Evolutionary conservation across 1,140 invertebrate species (phyloP), one percentile per base, ranked within the genome.

Genomic region (Lucilia sericata): DNA sequence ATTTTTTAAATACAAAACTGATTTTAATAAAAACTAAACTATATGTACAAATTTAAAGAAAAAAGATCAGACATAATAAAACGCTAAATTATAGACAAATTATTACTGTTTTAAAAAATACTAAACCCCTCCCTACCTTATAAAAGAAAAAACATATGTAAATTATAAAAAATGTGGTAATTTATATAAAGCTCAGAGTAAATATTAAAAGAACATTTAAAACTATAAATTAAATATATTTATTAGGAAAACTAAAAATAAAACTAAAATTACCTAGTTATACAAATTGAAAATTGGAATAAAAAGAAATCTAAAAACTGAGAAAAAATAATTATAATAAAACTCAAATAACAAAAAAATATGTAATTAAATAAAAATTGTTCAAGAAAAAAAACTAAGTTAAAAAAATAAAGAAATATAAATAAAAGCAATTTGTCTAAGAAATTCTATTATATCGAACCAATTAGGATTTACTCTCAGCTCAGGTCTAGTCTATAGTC

Each of bases 171-270:
- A 19, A 70, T 25, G 21, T 70, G 7, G n/a, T 70, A 25, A 70
- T 70, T 70, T 70, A 70, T 70, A 70, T 17, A 21, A 25, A 70
- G 65, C 65, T 70, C 65, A 70, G 65, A 70, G 19, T 25, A 70
- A 19, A 19, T 21, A 2, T 30, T 30, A 65, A 65, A n/a, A n/a
- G 14, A 65, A 85, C 87, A 30, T 21, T 17, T 85, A 14, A 87
- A 85, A 85, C 85, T 84, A 70, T 83, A 81, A 80, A 70, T 84
- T 81, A 85, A 65, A 82, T 42, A 42, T 42, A 42, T 42, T 42
- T 42, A 42, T 42, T 42, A 42, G 42, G 10, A 74, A 85, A 36
- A 36, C 25, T 42, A 34, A 76, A 76, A n/a, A 2, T 60, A 60
- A n/a, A 60, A 60, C 13, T 70, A 42, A 42, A 78, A 78, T 30